Conservation (phyloP, 2,888 invertebrate genomes). For the Parapristionchus giblindavisi region DNA sequence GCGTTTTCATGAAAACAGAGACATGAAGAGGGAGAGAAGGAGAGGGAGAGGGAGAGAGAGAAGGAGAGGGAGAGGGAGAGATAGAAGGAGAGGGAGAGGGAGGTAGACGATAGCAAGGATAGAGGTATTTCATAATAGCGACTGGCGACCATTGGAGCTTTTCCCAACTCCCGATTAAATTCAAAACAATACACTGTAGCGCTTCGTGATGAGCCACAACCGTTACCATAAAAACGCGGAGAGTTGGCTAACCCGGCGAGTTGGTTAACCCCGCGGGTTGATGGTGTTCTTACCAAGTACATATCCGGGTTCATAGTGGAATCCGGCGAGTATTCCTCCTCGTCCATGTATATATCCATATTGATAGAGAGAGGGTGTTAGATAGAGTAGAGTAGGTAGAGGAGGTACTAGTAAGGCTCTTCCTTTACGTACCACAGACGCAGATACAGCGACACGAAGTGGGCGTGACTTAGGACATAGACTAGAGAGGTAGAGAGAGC, state of each 20-base stretch:
- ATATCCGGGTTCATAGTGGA: neutral
- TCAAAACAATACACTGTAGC: too few species aligned
- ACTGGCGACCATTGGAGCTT: too few species aligned
- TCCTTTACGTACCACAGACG: too few species aligned
- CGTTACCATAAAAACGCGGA: neutral
- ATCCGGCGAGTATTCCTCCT: neutral
- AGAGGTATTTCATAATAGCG: too few species aligned
- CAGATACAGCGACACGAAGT: too few species aligned
- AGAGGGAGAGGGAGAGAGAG: too few species aligned
- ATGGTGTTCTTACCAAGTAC: neutral
- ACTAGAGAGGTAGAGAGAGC: too few species aligned
- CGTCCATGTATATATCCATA: neutral
- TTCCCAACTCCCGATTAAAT: too few species aligned
- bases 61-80: conserved; percentile 7
- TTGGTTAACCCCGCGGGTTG: neutral
- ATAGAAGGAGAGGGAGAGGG: neutral
- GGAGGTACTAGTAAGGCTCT: neutral
- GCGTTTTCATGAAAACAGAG: neutral
- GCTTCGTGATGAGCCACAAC: too few species aligned
- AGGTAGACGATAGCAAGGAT: conserved; percentile 30
- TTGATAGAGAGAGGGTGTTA: too few species aligned
- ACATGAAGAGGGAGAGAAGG: conserved; percentile 1
- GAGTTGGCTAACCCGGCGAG: neutral
- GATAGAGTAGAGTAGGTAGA: too few species aligned
- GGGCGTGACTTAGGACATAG: too few species aligned